A percentile compares a stretch with the other conserved stretches of the same genome.
Evolutionary conservation across 2,113 vertebrate species (phyloP).

Genomic region (Poeciliopsis occidentalis): DNA sequence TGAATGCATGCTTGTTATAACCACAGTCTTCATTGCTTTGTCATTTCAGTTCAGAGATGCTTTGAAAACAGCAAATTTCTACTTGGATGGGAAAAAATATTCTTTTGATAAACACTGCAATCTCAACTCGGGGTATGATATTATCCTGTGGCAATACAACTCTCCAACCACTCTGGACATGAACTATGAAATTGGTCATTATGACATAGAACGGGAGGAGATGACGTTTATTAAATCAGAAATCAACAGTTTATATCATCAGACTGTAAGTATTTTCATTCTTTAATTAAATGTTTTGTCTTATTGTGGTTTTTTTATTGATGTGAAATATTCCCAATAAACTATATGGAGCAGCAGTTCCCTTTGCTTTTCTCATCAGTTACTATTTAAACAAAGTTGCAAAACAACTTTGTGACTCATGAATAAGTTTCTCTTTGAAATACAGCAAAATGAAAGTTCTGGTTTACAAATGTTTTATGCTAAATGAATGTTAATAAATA

Average conservation of each 20-base stretch:
- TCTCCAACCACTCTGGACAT: conserved; percentile 55
- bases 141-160: conserved; percentile 79
- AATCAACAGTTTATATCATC: conserved; percentile 9
- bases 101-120: conserved; percentile 79
- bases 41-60: conserved; percentile 75
- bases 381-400: background rate
- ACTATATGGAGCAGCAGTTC: background rate
- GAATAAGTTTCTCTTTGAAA: too few relatives aligned
- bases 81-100: conserved; percentile 65
- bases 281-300: background rate
- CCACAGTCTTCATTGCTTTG: conserved; percentile 3
- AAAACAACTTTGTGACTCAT: too few relatives aligned
- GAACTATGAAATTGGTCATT: conserved; percentile 74
- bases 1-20: background rate
- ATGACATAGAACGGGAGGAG: conserved; percentile 65
- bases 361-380: background rate
- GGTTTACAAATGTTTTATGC: background rate
- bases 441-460: too few relatives aligned
- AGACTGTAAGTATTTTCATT: conserved; percentile 16
- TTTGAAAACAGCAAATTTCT: conserved; percentile 74
- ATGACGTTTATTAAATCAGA: conserved; percentile 67
- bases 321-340: background rate
- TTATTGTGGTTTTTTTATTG: background rate
- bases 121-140: conserved; percentile 79
- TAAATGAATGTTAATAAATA: background rate